Evolutionary conservation across 2,888 invertebrate genomes (phyloP), one percentile per base, ranked within the genome.

Genomic region (Drosophila acutilabella): DNA sequence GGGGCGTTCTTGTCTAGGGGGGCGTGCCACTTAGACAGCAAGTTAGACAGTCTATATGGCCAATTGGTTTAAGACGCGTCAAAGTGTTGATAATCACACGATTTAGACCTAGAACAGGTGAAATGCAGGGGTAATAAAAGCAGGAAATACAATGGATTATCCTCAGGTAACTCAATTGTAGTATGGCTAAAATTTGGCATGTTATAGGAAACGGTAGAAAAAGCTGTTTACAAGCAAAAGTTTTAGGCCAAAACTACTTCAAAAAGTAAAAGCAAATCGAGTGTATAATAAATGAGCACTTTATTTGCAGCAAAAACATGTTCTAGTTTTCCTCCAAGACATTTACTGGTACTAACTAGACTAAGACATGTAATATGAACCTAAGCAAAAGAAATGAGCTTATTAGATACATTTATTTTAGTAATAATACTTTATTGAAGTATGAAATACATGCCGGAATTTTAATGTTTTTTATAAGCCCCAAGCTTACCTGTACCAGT

Each of bases 1-100:
- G 30, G 64, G 48, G 10, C 50, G 59, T 33, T 38, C 13, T n/a
- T 44, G 48, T n/a, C 14, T 20, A 26, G 42, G 40, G 58, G 20
- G 54, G 42, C 58, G 58, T 65, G 53, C n/a, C 18, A 53, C 50
- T 41, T 57, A 56, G 18, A 38, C 16, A 59, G 53, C 18, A n/a
- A 53, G 53, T 41, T 57, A 56, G 18, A 38, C 16, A 59, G 61
- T 79, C 72, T 60, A 62, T 53, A 38, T 68, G 61, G 69, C 72
- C 72, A 68, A 75, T 61, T 84, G 61, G 42, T 14, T 53, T 30
- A 33, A 58, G 53, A 38, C 64, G 30, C 30, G 8, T 30, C 30
- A 30, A 30, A 30, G 86, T 66, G 71, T 77, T 57, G 60, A 71
- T 83, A 83, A 81, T 66, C 23, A 23, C 23, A 23, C 23, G 23